phyloP scores from a whole-genome alignment of 2,888 invertebrate genomes.

The Tetragonisca angustula region DNA sequence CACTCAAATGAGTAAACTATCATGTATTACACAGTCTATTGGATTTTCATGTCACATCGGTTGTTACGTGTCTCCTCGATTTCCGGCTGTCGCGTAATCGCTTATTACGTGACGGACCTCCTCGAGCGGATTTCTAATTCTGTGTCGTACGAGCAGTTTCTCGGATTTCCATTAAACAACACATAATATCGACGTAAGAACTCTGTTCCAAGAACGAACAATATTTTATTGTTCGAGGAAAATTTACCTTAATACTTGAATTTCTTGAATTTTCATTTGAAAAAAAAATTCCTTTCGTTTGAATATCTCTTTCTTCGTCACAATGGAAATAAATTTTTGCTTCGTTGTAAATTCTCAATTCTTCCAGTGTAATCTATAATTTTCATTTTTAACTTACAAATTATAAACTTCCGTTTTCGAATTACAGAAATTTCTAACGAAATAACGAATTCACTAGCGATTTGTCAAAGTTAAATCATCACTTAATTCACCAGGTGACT shows the following conservation, averaged over 20 bases:
- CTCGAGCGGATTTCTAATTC: constrained; percentile 61
- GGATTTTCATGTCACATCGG: constrained; percentile 46
- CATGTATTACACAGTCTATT: constrained; percentile 31
- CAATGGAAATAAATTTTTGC: background rate
- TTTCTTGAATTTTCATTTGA: background rate
- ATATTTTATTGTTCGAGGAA: background rate
- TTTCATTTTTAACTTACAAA: too few relatives aligned
- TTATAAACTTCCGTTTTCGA: too few relatives aligned
- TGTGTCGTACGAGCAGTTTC: constrained; percentile 39
- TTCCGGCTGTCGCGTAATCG: constrained; percentile 61
- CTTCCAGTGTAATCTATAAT: too few relatives aligned
- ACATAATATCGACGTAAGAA: background rate
- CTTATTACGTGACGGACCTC: constrained; percentile 63
- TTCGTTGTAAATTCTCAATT: too few relatives aligned
- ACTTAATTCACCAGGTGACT: too few relatives aligned
- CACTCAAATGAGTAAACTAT: constrained; percentile 32
- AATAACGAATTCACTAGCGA: too few relatives aligned
- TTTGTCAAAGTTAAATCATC: too few relatives aligned
- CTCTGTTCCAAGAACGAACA: background rate
- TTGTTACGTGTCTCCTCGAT: constrained; percentile 43
- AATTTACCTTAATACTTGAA: too few relatives aligned
- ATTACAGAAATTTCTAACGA: too few relatives aligned
- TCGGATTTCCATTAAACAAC: constrained; percentile 40
- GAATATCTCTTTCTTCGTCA: background rate
- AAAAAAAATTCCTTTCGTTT: background rate